Conservation (phyloP, 2,113 vertebrate species). For the Phyllostomus hastatus region DNA sequence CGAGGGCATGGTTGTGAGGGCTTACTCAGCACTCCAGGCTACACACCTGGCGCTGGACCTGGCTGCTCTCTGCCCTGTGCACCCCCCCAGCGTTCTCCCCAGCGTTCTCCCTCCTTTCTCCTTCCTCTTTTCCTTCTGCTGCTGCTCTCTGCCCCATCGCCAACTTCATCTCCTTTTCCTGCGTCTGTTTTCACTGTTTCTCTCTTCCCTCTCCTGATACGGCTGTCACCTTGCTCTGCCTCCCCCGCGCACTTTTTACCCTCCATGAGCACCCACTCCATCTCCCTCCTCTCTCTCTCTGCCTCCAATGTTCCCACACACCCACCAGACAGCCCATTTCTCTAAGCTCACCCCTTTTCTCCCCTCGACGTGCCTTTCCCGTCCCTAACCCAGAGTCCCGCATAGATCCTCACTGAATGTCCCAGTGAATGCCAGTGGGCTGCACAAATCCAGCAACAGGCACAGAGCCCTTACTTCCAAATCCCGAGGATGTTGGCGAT, state of each 20-base stretch:
- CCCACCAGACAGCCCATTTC: neutral
- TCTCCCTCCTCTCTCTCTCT: neutral
- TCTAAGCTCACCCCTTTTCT: neutral
- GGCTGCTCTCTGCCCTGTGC: accelerated
- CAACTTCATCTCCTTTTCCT: neutral
- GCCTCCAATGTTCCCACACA: neutral
- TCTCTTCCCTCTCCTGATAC: neutral
- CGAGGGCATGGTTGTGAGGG: slow-evolving; percentile 57
- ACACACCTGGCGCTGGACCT: neutral
- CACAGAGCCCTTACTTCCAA: accelerated
- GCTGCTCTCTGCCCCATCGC: neutral
- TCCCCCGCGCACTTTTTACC: neutral
- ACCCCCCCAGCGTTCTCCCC: too few species aligned
- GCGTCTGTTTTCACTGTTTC: neutral
- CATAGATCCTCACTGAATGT: accelerated
- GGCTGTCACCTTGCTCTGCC: neutral
- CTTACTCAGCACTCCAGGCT: slow-evolving; percentile 69
- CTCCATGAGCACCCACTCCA: neutral
- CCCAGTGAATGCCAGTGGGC: accelerated
- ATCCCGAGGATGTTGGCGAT: too few species aligned
- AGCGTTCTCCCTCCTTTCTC: accelerated
- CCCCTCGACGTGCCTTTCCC: neutral
- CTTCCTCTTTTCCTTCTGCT: too few species aligned
- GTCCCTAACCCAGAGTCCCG: neutral
- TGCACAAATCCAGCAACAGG: accelerated